phyloP scores from a whole-genome alignment of 2,113 vertebrate species.

The Sturnus vulgaris region DNA sequence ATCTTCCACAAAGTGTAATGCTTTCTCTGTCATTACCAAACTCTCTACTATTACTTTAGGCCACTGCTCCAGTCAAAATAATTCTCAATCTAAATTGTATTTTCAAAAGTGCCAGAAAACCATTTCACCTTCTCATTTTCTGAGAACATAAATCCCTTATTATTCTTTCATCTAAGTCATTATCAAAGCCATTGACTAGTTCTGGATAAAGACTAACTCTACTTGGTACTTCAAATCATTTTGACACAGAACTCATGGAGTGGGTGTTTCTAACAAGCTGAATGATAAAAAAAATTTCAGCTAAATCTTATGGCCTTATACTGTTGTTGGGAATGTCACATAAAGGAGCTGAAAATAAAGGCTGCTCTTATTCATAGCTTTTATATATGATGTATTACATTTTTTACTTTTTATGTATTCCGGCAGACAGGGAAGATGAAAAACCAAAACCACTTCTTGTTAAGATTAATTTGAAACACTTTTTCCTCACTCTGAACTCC shows the following conservation, averaged over 20 bases:
- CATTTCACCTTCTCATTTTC: background rate
- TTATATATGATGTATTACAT: background rate
- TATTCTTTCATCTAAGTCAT: background rate
- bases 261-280: background rate
- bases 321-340: background rate
- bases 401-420: background rate
- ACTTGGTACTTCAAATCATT: background rate
- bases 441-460: background rate
- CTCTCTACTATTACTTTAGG: background rate
- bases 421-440: background rate
- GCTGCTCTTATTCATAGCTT: background rate
- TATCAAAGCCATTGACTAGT: background rate
- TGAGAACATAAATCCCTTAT: background rate
- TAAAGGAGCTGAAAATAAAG: background rate
- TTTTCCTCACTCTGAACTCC: background rate
- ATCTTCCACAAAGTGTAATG: background rate
- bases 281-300: accelerated
- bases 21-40: background rate
- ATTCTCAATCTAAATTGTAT: background rate
- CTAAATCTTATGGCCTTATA: background rate
- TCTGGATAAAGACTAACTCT: background rate
- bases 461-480: background rate
- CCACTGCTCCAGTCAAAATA: background rate
- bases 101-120: background rate
- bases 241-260: background rate